A percentile compares a stretch with the other conserved stretches of the same genome.
Evolutionary conservation across 2,797 vertebrate species (phyloP).

Genomic region (Lycodopsis pacificus): DNA sequence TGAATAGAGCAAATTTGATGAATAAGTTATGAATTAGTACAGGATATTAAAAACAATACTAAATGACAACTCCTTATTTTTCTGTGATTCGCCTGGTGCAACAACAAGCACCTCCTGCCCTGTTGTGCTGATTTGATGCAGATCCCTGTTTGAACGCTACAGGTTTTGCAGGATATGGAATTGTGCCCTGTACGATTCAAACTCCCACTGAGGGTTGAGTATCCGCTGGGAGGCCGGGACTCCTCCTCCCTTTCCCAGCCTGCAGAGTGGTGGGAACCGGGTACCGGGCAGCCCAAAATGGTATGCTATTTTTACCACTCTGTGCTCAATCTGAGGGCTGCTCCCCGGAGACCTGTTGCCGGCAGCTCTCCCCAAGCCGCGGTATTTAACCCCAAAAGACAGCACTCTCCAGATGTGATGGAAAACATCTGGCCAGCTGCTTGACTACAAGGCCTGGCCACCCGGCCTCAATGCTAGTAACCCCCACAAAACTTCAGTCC

Average conservation of each 20-base stretch:
- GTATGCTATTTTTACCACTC: conserved; percentile 93
- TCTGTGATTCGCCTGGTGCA: neutral
- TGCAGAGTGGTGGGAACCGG: conserved; percentile 93
- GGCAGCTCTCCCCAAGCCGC: conserved; percentile 87
- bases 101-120: no score
- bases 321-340: conserved; percentile 88
- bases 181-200: conserved; percentile 31
- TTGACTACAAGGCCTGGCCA: conserved; percentile 53
- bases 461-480: conserved; percentile 29
- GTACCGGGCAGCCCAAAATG: conserved; percentile 88
- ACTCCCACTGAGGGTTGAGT: conserved; percentile 67
- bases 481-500: conserved; percentile 4
- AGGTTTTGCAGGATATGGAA: conserved; percentile 31
- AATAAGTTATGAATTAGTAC: neutral
- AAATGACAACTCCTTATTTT: neutral
- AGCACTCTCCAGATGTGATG: conserved; percentile 91
- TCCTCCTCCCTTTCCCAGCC: conserved; percentile 95
- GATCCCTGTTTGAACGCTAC: neutral
- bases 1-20: neutral
- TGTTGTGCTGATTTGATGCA: conserved; percentile 6
- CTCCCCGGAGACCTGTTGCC: conserved; percentile 91
- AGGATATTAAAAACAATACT: neutral
- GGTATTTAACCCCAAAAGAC: conserved; percentile 90
- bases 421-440: conserved; percentile 91
- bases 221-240: conserved; percentile 72